A percentile compares a stretch with the other conserved stretches of the same genome.
Evolutionary conservation across 2,888 invertebrate species (phyloP).

Genomic region (Temnothorax ravouxi): DNA sequence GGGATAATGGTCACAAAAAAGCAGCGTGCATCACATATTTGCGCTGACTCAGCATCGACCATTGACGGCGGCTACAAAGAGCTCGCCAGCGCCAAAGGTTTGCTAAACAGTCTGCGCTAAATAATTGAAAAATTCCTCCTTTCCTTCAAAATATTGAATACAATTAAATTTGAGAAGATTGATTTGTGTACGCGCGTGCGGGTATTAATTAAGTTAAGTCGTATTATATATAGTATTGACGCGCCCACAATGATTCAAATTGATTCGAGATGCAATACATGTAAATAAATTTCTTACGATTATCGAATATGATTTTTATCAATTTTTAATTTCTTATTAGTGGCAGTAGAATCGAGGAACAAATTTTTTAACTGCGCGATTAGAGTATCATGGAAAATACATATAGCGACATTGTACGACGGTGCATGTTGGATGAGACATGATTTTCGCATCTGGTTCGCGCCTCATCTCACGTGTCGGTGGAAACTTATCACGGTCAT

Average conservation of each 20-base stretch:
- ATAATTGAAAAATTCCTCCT: not conserved
- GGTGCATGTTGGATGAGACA: conserved; percentile 3
- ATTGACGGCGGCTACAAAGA: conserved; percentile 27
- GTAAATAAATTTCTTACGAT: not conserved
- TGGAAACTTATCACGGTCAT: conserved; percentile 43
- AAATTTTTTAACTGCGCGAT: conserved; percentile 36
- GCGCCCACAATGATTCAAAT: not conserved
- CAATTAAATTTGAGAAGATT: not conserved
- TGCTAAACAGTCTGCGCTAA: conserved; percentile 14
- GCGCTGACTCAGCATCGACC: conserved; percentile 43
- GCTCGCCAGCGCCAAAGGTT: conserved; percentile 24
- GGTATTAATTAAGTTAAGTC: not conserved
- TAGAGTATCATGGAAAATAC: not conserved
- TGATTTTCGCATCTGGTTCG: conserved; percentile 58
- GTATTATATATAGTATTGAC: not conserved
- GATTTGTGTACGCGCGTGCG: not conserved
- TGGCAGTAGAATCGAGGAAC: not conserved
- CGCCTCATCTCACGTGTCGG: not conserved
- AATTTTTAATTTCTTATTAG: not conserved
- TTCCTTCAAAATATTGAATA: not conserved
- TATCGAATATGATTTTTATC: not conserved
- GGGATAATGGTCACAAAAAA: conserved; percentile 37
- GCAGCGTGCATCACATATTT: conserved; percentile 39
- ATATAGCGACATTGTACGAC: not conserved
- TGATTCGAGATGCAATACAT: not conserved